These are phyloP conservation scores for Acrocephalus scirpaceus DNA, from an alignment of 2,797 vertebrate species.

Conservation along the genomic window DNA sequence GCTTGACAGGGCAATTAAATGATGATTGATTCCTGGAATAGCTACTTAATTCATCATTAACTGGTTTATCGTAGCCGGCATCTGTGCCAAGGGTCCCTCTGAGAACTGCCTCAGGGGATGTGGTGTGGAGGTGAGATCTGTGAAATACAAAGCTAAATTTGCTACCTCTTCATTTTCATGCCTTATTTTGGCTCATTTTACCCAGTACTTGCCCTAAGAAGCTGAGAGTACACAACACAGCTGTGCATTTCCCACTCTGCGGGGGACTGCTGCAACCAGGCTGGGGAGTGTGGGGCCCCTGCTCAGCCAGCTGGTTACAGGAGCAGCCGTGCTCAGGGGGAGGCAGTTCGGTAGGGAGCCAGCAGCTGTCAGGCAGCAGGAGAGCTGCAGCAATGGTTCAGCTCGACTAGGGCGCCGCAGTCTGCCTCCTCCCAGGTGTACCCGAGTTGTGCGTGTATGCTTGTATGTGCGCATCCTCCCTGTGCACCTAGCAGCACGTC, in stretches of 20 bases:
- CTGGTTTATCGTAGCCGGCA: slow-evolving; percentile 6
- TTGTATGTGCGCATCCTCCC: background rate
- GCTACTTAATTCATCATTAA: slow-evolving; percentile 62
- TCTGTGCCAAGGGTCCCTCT: slow-evolving; percentile 25
- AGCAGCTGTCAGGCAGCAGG: fast-evolving
- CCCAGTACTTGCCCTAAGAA: background rate
- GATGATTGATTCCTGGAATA: slow-evolving; percentile 61
- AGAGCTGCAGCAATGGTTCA: background rate
- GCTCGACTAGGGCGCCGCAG: background rate
- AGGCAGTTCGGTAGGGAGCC: background rate
- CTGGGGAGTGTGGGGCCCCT: background rate
- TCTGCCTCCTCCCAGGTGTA: background rate
- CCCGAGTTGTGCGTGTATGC: fast-evolving
- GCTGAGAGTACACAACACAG: background rate
- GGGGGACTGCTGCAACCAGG: background rate
- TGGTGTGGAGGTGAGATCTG: background rate
- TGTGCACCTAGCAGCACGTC: background rate
- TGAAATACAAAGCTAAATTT: background rate
- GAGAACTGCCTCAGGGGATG: background rate
- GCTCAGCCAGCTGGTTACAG: background rate
- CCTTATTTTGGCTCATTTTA: background rate
- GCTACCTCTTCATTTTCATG: background rate
- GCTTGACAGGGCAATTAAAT: slow-evolving; percentile 53
- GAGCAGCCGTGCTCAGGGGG: background rate
- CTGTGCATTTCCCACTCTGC: background rate